Percentiles rank a stretch among this genome's conserved stretches.
Evolutionary conservation across 2,797 vertebrate species (phyloP).

Genomic region (Pseudochromis fuscus): DNA sequence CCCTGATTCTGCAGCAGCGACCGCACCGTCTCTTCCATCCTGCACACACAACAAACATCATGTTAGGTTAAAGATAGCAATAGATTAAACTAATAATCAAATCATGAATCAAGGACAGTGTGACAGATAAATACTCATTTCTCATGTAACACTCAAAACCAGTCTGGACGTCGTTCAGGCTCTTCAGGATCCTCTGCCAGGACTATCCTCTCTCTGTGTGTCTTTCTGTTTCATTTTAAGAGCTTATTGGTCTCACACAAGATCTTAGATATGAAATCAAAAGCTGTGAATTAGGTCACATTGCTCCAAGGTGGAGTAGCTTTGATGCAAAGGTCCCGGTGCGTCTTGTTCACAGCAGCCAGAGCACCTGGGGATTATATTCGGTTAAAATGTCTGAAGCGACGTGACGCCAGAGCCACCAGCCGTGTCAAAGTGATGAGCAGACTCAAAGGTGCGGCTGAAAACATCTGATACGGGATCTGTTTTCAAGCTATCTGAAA

Average conservation of each 20-base stretch:
- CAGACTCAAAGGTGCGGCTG: conserved; percentile 3
- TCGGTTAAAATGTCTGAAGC: conserved; percentile 17
- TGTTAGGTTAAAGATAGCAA: background rate
- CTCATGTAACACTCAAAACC: no score
- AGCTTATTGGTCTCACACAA: background rate
- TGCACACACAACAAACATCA: conserved; percentile 65
- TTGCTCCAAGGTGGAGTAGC: background rate
- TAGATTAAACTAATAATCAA: background rate
- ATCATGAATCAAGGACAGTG: no score
- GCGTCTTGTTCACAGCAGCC: background rate
- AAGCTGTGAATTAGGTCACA: background rate
- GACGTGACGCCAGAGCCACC: conserved; percentile 11
- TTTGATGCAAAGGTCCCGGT: background rate
- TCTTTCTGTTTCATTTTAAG: no score
- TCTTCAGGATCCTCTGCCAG: no score
- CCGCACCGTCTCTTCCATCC: conserved; percentile 95
- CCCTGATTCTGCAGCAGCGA: conserved; percentile 90
- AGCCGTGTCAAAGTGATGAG: conserved; percentile 10
- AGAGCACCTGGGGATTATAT: background rate
- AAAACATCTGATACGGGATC: conserved; percentile 42
- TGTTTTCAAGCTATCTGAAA: conserved; percentile 24
- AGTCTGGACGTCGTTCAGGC: no score
- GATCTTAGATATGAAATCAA: background rate
- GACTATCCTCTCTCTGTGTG: no score
- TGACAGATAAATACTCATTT: no score